Conservation (phyloP, 2,888 invertebrate species). For the Caenorhabditis panamensis region DNA sequence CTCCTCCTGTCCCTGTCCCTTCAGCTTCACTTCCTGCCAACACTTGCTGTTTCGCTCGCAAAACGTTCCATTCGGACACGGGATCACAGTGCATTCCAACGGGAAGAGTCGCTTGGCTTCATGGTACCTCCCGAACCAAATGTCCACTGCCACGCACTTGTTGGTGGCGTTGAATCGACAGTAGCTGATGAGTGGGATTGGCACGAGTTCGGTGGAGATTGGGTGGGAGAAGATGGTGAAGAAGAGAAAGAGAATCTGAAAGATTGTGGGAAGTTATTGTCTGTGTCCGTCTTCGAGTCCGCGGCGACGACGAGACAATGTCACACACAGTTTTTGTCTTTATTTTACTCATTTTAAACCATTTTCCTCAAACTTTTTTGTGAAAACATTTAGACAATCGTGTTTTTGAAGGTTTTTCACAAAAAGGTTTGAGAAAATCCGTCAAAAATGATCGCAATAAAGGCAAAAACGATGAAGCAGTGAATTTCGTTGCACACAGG, state of each 20-base stretch:
- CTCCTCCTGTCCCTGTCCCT: neutral
- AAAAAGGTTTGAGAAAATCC: no score
- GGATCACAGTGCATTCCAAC: constrained; percentile 26
- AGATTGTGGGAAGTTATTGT: neutral
- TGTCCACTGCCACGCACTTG: constrained; percentile 32
- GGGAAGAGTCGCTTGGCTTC: constrained; percentile 27
- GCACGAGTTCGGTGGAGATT: neutral
- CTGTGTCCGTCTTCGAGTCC: no score
- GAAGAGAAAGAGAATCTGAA: neutral
- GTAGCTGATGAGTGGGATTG: constrained; percentile 15
- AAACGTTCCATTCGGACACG: constrained; percentile 28
- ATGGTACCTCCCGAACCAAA: constrained; percentile 30
- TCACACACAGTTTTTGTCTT: no score
- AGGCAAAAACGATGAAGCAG: no score
- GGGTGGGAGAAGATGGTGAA: neutral
- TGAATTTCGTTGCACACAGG: no score
- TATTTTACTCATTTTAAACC: no score
- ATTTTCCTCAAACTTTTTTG: no score
- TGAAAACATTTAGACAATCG: no score
- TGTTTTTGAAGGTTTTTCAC: no score
- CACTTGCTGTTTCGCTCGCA: constrained; percentile 18
- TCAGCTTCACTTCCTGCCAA: constrained; percentile 28
- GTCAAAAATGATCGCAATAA: no score
- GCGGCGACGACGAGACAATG: no score
- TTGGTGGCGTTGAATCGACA: constrained; percentile 14